phyloP scores from a whole-genome alignment of 1,140 invertebrate species.

The Pseudomyrmex sp. region DNA sequence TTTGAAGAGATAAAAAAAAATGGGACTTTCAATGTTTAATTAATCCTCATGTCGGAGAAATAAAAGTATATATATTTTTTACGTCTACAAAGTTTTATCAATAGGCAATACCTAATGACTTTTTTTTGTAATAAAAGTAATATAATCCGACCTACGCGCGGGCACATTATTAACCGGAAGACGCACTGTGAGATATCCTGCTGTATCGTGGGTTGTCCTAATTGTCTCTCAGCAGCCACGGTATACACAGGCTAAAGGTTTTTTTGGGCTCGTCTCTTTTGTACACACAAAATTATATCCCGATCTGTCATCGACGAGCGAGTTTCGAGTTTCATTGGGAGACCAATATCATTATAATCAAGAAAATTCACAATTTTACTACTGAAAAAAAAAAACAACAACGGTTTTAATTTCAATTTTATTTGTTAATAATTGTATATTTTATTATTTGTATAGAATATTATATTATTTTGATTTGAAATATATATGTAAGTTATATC shows the following conservation, averaged over 20 bases:
- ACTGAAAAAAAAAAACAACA: background rate
- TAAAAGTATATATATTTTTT: no score
- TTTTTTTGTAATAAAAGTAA: conserved; percentile 38
- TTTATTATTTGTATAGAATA: background rate
- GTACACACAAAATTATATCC: conserved; percentile 71
- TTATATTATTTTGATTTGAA: background rate
- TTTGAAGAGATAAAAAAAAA: conserved; percentile 18
- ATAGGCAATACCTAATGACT: conserved; percentile 12
- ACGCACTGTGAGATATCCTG: conserved; percentile 50
- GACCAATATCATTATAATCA: background rate
- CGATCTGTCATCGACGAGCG: conserved; percentile 60
- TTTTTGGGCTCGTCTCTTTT: conserved; percentile 57
- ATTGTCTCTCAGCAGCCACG: conserved; percentile 67
- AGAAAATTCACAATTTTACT: background rate
- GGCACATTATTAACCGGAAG: conserved; percentile 68
- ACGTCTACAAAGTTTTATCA: no score
- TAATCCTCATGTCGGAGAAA: conserved; percentile 35
- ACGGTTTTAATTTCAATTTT: background rate
- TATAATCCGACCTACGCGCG: conserved; percentile 66
- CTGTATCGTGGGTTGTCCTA: conserved; percentile 59
- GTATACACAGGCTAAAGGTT: conserved; percentile 60
- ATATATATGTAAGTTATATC: background rate
- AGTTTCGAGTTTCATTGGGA: conserved; percentile 57
- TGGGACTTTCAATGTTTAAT: background rate
- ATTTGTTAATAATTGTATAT: background rate